Evolutionary conservation across 2,113 vertebrate genomes (phyloP), one percentile per base, ranked within the genome.

Genomic region (Otis tarda): DNA sequence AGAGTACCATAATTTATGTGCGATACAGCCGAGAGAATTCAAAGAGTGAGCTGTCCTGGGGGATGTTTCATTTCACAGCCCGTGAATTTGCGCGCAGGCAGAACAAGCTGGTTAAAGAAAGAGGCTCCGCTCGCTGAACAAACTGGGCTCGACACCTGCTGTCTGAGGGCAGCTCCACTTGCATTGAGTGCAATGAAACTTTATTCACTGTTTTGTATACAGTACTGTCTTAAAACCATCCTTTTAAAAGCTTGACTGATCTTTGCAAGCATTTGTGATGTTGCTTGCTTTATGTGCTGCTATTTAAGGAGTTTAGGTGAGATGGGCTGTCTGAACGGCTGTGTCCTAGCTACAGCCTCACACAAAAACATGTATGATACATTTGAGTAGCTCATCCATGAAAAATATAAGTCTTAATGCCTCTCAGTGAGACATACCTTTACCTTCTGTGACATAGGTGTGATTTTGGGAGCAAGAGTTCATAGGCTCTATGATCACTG

Each of bases 41-140:
- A 90, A 85, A 95, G 96, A 39, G 80, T 18, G 86, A 49, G 82
- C 83, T 71, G 94, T 94, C 78, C 67, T 76, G 88, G 86, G 81
- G 88, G 91, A 94, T 97, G 89, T 83, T 96, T 86, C 83, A 70
- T 90, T 96, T 93, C 93, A 87, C 94, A 95, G 93, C 76, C 83
- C 1, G 68, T 39, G 86, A 88, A 90, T 39, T 91, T 80, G 81
- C 83, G 65, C 3, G 2, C 55, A n/a, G 55, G 91, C 90, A 92
- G 71, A 67, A 88, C 83, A 83, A 70, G 83, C 30, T 76, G 83
- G 75, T 57, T 69, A 76, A 59, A 92, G 71, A 39, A 61, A 49
- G 52, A 83, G 49, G 25, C 39, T 96, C 64, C 70, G 33, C 61
- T 52, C 27, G 1, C 65, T 52, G 45, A 81, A 15, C 70, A 67